Evolutionary conservation across 2,888 invertebrate genomes (phyloP), one percentile per base, ranked within the genome.

Genomic region (Perizoma flavofasciatum): DNA sequence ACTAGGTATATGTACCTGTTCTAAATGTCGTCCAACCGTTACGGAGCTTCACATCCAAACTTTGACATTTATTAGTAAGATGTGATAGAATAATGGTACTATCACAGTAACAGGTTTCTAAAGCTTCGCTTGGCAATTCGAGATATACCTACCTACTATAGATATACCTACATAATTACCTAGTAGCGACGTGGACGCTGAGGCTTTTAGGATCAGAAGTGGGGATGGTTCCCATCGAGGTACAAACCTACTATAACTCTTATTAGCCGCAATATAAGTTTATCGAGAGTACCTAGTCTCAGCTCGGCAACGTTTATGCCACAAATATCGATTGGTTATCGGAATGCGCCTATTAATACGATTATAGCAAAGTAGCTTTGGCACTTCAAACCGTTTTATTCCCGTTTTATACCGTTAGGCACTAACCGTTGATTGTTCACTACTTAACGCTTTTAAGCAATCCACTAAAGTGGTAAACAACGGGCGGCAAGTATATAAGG

Each of bases 331-430:
- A 51, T 49, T 11, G 11, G 45, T 44, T 61, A 58, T 61, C 35
- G 55, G 55, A 56, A 57, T 47, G 53, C 55, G 54, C 67, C 69
- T 67, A 52, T 57, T 63, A 65, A 65, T 65, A 60, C 59, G 50
- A 57, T 69, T 63, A 66, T 63, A 65, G 69, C 69, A 69, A 67
- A 67, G 67, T 66, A 63, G 58, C 56, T 56, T 53, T 65, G 37
- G 65, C 66, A 66, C 66, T 67, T 55, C 40, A 41, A 49, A 45
- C 43, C 47, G 34, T 65, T 63, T 60, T 59, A 56, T 66, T 59
- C 47, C 54, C 59, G 55, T n/a, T n/a, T n/a, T n/a, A n/a, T 57
- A 56, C 46, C 60, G 55, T 51, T 57, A 61, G 63, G 65, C 66
- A 60, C 67, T 69, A 66, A 55, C 35, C 53, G 57, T 58, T 59